Base-by-base conservation (phyloP, 2,797 vertebrate species). In the Clarias fuscus region DNA sequence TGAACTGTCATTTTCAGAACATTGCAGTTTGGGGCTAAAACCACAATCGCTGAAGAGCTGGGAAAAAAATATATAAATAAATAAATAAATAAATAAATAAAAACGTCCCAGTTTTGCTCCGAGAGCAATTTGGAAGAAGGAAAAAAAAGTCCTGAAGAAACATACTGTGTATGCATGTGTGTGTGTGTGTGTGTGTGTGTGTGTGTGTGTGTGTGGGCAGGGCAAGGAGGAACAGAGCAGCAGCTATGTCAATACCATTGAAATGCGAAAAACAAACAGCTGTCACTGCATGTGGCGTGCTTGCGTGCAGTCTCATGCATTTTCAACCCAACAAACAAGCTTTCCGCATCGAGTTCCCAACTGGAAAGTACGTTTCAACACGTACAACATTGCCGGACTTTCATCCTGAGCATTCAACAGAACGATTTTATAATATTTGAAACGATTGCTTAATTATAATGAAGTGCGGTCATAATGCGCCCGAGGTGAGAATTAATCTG, bases 231-330 rank as follows among this genome's bases (percentile, higher is more conserved):
- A 94, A 94, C 88, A 92, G 92, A 93, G 91, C 88, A 94, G 88
- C 94, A 94, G 94, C 93, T 94, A 94, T 93, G 93, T 94, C 93
- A 95, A 95, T 92, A 95, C 75, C 64, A 83, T 64, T 89, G 91
- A 93, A 94, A 93, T 91, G 92, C 88, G 91, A 93, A 94, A 94
- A 95, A 94, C 92, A 95, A 95, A 94, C 92, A 94, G 70, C 75
- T 67, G 73, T 94, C 76, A 83, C 92, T 93, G 93, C 91, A 91
- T 91, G 92, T 86, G 73, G 77, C 61, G 68, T 37, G 77, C 70
- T 76, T 87, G 40, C 43, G 73, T 67, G 59, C 62, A 33, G 33
- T 72, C 84, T 43, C 7, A 37, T 56, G 81, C 62, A 53, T 37
- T 22, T 79, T 61, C 37, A 79, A 37, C 77, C 37, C 77, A 24